A percentile compares a stretch with the other conserved stretches of the same genome.
Evolutionary conservation across 1,140 invertebrate species (phyloP).

Genomic region (Neodiprion lecontei): DNA sequence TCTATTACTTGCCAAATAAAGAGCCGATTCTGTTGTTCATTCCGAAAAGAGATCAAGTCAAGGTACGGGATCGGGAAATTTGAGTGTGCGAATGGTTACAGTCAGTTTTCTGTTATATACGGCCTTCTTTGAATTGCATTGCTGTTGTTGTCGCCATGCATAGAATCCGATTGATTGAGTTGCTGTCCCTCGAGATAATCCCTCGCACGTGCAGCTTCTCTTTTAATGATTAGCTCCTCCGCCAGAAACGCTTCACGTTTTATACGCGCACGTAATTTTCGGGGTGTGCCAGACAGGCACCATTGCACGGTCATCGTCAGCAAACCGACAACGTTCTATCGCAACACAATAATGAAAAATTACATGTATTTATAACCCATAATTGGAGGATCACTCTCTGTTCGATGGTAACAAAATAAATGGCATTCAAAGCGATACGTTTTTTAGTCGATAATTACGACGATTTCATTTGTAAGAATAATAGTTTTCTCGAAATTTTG

Average conservation of each 20-base stretch:
- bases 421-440: constrained; percentile 2
- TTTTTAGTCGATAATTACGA: no score
- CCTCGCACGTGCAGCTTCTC: constrained; percentile 61
- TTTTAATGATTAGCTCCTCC: constrained; percentile 84
- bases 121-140: background rate
- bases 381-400: background rate
- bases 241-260: constrained; percentile 85
- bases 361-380: background rate
- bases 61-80: no score
- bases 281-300: constrained; percentile 83
- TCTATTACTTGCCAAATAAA: no score
- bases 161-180: background rate
- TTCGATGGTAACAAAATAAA: background rate
- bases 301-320: constrained; percentile 79
- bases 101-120: background rate
- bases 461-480: constrained; percentile 9
- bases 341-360: constrained; percentile 28
- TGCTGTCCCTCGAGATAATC: background rate
- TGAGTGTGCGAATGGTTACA: no score
- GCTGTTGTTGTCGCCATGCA: background rate
- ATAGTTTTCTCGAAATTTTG: background rate
- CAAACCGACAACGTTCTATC: constrained; percentile 80
- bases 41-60: no score
- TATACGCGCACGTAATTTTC: constrained; percentile 76
- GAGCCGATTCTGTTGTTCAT: no score